phyloP scores from a whole-genome alignment of 2,888 invertebrate genomes.

The Pristionchus entomophagus region DNA sequence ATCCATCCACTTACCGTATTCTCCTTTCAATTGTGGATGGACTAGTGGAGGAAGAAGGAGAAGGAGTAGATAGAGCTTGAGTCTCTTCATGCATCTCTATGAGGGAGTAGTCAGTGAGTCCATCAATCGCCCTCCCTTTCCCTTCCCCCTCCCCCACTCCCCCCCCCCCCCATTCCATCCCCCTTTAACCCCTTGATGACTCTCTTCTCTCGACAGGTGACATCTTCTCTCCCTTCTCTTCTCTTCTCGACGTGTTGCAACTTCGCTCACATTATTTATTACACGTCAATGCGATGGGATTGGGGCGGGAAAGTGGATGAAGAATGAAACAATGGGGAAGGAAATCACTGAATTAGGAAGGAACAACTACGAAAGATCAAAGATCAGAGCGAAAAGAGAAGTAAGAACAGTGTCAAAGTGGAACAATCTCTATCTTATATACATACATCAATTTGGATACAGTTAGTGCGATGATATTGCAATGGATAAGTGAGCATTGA shows the following conservation, averaged over 20 bases:
- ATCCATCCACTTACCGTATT: not conserved
- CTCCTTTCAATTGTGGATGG: not conserved
- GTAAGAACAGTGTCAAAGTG: not conserved
- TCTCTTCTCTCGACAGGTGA: conserved; percentile 23
- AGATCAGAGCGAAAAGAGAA: not conserved
- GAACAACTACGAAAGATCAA: not conserved
- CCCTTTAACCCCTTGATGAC: conserved; percentile 23
- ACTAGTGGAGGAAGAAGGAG: not conserved
- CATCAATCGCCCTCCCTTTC: not conserved
- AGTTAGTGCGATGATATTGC: conserved; percentile 7
- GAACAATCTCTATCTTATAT: conserved; percentile 27
- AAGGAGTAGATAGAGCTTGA: not conserved
- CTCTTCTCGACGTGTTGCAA: conserved; percentile 14
- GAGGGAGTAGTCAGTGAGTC: not conserved
- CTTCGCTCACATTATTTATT: conserved; percentile 18
- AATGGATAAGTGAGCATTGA: conserved; percentile 5
- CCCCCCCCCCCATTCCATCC: not conserved
- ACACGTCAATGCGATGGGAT: conserved; percentile 21
- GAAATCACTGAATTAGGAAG: not conserved
- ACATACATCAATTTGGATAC: conserved; percentile 5
- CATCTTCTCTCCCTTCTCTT: not conserved
- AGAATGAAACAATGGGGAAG: not conserved
- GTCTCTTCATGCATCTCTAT: conserved; percentile 1
- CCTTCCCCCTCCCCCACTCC: too few relatives aligned
- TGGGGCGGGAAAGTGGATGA: not conserved